Evolutionary conservation across 1,140 invertebrate species (phyloP).

Genomic region (Asobara japonica): DNA sequence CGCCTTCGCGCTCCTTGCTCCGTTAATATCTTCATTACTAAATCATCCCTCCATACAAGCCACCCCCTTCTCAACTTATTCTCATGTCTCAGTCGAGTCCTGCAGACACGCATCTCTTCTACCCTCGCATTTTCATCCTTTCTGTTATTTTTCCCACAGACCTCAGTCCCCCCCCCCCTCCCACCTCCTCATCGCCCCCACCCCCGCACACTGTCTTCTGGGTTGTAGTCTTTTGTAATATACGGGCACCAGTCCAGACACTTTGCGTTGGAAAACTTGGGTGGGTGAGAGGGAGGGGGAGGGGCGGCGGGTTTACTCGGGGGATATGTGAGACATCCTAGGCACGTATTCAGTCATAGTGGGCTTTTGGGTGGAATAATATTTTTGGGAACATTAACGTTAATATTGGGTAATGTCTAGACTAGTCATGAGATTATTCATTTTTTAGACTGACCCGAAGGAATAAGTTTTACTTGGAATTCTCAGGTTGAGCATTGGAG

Average conservation of each 20-base stretch:
- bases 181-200: too few species aligned
- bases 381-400: not conserved
- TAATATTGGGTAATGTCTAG: too few species aligned
- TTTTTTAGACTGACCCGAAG: too few species aligned
- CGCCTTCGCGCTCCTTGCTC: slow-evolving; percentile 53
- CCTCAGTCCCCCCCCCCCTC: not conserved
- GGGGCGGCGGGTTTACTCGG: not conserved
- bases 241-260: slow-evolving; percentile 2
- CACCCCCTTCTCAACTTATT: slow-evolving; percentile 25
- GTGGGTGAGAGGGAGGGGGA: too few species aligned
- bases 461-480: too few species aligned
- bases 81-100: not conserved
- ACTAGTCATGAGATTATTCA: too few species aligned
- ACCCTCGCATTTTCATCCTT: slow-evolving; percentile 4
- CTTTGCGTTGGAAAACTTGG: slow-evolving; percentile 17
- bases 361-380: not conserved
- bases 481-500: too few species aligned
- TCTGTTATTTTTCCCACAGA: slow-evolving; percentile 2
- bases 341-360: slow-evolving; percentile 3
- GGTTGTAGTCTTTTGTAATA: slow-evolving; percentile 11
- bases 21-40: slow-evolving; percentile 67
- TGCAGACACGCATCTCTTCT: slow-evolving; percentile 11
- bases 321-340: not conserved
- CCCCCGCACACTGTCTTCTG: not conserved
- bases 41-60: slow-evolving; percentile 57